Percentiles rank a stretch among this genome's conserved stretches.
Conservation (phyloP, 1,140 invertebrate species). For the Sesamia nonagrioides region DNA sequence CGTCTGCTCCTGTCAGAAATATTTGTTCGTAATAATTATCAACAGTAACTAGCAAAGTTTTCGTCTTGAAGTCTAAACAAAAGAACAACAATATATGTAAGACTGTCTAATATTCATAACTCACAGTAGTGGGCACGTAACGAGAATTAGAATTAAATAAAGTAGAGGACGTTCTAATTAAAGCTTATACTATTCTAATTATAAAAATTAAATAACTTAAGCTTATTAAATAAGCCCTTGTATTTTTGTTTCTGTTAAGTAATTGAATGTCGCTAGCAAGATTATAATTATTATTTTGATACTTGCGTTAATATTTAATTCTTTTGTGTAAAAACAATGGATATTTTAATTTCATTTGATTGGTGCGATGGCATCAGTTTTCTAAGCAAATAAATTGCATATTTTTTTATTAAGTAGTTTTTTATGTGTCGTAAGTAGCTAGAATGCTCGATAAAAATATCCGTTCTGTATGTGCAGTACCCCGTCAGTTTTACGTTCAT, state of each 20-base stretch:
- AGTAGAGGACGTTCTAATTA: slow-evolving; percentile 31
- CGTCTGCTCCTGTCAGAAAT: not conserved
- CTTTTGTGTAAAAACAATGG: too few species aligned
- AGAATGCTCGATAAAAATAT: not conserved
- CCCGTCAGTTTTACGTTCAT: slow-evolving; percentile 4
- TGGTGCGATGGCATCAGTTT: too few species aligned
- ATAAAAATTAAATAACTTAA: slow-evolving; percentile 26
- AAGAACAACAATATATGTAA: not conserved
- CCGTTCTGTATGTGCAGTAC: not conserved
- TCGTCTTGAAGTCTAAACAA: slow-evolving; percentile 1
- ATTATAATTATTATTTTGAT: slow-evolving; percentile 28
- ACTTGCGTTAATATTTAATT: not conserved
- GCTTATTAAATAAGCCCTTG: slow-evolving; percentile 7
- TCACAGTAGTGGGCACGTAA: slow-evolving; percentile 3
- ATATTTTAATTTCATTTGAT: not conserved
- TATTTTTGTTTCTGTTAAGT: slow-evolving; percentile 36
- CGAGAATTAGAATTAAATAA: slow-evolving; percentile 31
- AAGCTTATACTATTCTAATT: slow-evolving; percentile 33
- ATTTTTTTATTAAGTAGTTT: too few species aligned
- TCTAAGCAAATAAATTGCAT: too few species aligned
- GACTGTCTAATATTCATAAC: too few species aligned
- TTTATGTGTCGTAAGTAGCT: too few species aligned
- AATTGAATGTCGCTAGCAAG: slow-evolving; percentile 19
- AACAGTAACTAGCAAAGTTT: not conserved
- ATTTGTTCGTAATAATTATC: not conserved